Evolutionary conservation across 2,797 vertebrate species (phyloP), one percentile per base, ranked within the genome.

Genomic region (Falco columbarius): DNA sequence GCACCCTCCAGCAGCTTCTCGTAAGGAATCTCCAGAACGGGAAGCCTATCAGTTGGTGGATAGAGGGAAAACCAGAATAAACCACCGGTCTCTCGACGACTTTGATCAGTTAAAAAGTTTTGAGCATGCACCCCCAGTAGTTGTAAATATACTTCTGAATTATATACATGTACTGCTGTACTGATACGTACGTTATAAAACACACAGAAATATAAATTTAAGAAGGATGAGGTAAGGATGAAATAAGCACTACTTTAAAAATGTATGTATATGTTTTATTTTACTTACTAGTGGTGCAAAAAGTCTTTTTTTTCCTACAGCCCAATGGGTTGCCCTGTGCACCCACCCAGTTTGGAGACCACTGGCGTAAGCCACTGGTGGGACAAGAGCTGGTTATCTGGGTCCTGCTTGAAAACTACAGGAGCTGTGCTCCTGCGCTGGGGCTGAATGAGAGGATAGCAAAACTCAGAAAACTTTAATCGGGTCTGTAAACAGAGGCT

Each of bases 241-340:
- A 90, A 49, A 62, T 26, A 72, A 75, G 13, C 30, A 30, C 29
- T 49, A 11, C 29, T 51, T 65, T 38, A 3, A 14, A 19, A 30
- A 75, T 29, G 46, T 4, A 40, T 10, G 23, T 3, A 4, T 5
- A 0, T 42, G 10, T 55, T 44, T 82, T 22, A 24, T 56, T 73
- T 54, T 56, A 66, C 22, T 88, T 58, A 46, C 0, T 42, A 56
- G 34, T 5, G 10, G 30, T 76, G 44, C 34, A 70, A 22, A 56
- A 86, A 19, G 3, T 16, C 5, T 47, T 17, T 58, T 56, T 90
- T 32, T 76, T 15, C 29, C 27, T 46, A 16, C 8, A 49, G 40
- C 38, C 58, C 0, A 0, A 3, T 1, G 15, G 20, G 26, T 29
- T 74, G 47, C 17, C 59, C 85, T 58, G 40, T 17, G 9, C 40